Conservation (phyloP, 2,113 vertebrate genomes). For the Megaptera novaeangliae region DNA sequence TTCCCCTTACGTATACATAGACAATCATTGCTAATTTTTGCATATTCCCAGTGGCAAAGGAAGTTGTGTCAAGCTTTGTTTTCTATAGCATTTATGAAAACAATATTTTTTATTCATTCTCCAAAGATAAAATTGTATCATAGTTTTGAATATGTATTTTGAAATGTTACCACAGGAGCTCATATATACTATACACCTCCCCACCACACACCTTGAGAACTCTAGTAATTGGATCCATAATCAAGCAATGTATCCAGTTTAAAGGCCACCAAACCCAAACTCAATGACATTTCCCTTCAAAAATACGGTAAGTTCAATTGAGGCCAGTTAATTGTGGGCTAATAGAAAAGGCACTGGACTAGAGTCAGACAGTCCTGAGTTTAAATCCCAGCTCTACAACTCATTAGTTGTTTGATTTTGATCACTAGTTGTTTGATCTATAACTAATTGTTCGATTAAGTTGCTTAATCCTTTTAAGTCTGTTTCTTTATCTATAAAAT, state of each 20-base stretch:
- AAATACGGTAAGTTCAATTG: neutral
- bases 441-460: neutral
- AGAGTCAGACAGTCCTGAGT: neutral
- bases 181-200: neutral
- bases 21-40: neutral
- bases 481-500: neutral
- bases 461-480: neutral
- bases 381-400: neutral
- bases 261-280: neutral
- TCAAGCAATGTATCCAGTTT: neutral
- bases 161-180: neutral
- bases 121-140: neutral
- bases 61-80: constrained; percentile 2
- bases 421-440: neutral
- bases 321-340: neutral
- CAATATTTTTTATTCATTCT: neutral
- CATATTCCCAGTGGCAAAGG: neutral
- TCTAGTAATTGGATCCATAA: neutral
- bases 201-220: neutral
- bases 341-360: neutral
- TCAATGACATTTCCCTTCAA: neutral
- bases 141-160: neutral
- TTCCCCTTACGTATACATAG: neutral
- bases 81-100: constrained; percentile 21
- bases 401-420: neutral